phyloP scores from a whole-genome alignment of 2,797 vertebrate genomes.

The Miichthys miiuy region DNA sequence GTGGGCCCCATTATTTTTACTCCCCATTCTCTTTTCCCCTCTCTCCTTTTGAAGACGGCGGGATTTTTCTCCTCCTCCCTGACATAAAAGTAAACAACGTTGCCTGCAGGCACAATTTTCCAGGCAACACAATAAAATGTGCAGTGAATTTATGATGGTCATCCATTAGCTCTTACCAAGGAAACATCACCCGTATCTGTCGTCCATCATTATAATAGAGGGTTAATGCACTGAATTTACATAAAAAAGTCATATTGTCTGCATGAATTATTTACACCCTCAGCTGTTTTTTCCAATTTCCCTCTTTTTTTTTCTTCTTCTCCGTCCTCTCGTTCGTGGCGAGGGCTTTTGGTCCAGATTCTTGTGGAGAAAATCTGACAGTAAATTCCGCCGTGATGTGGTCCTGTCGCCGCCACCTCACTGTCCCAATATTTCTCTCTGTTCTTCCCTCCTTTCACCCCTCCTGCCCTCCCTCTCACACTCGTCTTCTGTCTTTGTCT shows the following conservation, averaged over 20 bases:
- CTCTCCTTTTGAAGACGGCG: constrained; percentile 92
- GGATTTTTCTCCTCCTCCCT: constrained; percentile 89
- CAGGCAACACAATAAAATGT: constrained; percentile 99
- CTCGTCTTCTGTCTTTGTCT: constrained; percentile 59
- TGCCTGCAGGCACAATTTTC: constrained; percentile 99
- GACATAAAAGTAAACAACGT: constrained; percentile 99
- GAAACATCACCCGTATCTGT: constrained; percentile 99
- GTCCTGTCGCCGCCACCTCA: constrained; percentile 76
- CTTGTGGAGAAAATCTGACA: constrained; percentile 94
- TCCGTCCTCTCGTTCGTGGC: constrained; percentile 75
- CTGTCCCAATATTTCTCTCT: constrained; percentile 68
- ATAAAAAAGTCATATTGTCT: constrained; percentile 99
- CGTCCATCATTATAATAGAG: constrained; percentile 99
- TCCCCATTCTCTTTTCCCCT: constrained; percentile 80
- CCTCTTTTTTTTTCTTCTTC: constrained; percentile 65
- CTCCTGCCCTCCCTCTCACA: constrained; percentile 30
- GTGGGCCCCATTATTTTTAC: constrained; percentile 89
- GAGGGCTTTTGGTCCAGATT: constrained; percentile 91
- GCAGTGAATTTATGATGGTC: constrained; percentile 99
- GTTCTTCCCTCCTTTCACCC: constrained; percentile 28
- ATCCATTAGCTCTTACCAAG: constrained; percentile 99
- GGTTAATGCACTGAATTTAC: constrained; percentile 99
- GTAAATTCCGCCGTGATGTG: constrained; percentile 94
- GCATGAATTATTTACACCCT: constrained; percentile 99
- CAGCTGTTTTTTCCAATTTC: constrained; percentile 96